Conservation (phyloP, 2,113 vertebrate species). For the Aegotheles bennettii region DNA sequence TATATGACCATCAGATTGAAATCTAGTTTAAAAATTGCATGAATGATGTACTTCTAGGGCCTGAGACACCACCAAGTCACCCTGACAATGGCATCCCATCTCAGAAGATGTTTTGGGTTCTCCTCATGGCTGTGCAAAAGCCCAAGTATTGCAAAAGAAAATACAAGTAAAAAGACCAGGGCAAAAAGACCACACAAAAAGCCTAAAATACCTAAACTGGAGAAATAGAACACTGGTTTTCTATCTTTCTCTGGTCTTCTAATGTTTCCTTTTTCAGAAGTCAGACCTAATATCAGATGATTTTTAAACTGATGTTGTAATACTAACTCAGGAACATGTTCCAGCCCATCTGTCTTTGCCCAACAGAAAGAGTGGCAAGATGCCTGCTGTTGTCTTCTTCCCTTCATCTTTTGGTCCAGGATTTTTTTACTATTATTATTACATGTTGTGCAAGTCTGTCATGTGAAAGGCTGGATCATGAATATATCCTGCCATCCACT, state of each 20-base stretch:
- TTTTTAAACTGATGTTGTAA: neutral
- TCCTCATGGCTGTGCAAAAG: neutral
- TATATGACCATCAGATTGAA: neutral
- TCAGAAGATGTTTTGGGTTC: neutral
- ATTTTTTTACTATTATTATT: neutral
- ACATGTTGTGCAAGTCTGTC: neutral
- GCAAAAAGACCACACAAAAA: neutral
- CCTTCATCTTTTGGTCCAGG: neutral
- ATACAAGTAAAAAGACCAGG: neutral
- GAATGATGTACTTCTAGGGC: neutral
- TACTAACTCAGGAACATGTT: neutral
- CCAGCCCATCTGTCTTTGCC: neutral
- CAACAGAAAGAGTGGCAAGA: neutral
- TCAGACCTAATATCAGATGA: neutral
- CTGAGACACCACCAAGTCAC: neutral
- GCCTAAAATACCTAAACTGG: neutral
- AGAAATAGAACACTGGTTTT: neutral
- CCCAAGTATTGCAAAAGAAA: neutral
- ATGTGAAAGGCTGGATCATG: conserved; percentile 11
- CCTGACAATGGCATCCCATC: neutral
- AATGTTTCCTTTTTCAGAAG: neutral
- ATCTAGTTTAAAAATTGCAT: neutral
- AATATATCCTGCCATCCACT: neutral
- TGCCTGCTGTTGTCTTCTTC: accelerated
- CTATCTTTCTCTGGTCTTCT: neutral